Conservation (phyloP, 2,113 vertebrate genomes). For the Mus musculus region DNA sequence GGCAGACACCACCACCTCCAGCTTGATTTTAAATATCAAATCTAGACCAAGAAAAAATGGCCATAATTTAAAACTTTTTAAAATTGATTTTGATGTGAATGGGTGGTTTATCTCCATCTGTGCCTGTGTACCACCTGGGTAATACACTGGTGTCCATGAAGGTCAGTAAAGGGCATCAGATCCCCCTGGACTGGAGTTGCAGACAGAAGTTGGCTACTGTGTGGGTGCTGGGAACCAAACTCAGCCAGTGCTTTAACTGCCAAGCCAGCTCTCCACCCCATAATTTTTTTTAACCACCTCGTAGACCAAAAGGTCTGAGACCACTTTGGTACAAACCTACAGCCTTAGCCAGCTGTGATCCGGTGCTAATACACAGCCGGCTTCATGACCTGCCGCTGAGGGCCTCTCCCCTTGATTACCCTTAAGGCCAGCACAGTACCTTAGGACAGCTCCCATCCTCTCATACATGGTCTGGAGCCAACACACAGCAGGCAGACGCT, state of each 20-base stretch:
- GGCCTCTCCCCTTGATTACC: constrained; percentile 13
- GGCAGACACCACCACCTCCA: neutral
- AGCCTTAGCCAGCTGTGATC: neutral
- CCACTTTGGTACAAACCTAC: neutral
- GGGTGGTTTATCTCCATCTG: neutral
- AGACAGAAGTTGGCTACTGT: neutral
- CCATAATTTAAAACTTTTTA: neutral
- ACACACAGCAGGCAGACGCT: neutral
- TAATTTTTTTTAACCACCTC: neutral
- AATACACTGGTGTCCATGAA: neutral
- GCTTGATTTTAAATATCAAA: constrained; percentile 3
- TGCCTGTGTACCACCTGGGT: neutral
- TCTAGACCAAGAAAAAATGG: constrained; percentile 50
- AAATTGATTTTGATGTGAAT: neutral
- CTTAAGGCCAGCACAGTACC: neutral
- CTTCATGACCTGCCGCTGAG: neutral
- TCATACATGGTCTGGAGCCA: neutral
- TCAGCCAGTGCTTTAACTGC: neutral
- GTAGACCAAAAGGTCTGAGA: neutral
- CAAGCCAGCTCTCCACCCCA: neutral
- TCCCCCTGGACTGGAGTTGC: neutral
- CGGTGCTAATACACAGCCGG: neutral
- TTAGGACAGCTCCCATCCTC: neutral
- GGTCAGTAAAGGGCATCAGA: neutral
- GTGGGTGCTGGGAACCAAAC: neutral